phyloP scores from a whole-genome alignment of 2,113 vertebrate species.

The Callaeas wilsoni region DNA sequence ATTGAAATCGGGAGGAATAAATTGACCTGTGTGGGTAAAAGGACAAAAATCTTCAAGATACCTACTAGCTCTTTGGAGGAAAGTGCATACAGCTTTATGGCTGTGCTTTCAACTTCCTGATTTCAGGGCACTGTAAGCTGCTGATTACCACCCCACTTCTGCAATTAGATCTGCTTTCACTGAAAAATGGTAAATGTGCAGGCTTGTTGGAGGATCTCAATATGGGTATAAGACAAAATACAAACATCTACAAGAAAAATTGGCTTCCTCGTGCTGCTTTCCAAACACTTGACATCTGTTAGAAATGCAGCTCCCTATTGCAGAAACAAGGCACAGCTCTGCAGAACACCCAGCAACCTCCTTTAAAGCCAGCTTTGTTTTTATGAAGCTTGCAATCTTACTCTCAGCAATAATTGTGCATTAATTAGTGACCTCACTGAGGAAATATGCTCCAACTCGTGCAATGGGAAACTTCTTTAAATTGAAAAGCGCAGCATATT shows the following conservation, averaged over 20 bases:
- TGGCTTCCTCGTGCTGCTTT: not conserved
- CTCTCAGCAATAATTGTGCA: not conserved
- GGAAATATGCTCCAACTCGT: not conserved
- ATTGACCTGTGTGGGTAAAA: not conserved
- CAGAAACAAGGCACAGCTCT: not conserved
- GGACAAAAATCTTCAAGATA: not conserved
- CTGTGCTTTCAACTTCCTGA: not conserved
- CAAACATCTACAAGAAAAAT: not conserved
- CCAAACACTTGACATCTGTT: not conserved
- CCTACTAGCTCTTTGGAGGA: not conserved
- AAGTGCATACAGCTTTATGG: not conserved
- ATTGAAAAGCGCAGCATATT: not conserved
- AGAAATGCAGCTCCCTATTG: not conserved
- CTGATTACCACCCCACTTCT: not conserved
- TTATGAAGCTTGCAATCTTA: not conserved
- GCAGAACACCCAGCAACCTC: not conserved
- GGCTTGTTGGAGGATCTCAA: not conserved
- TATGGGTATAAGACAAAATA: not conserved
- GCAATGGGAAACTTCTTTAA: not conserved
- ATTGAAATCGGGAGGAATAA: not conserved
- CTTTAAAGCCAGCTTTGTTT: not conserved
- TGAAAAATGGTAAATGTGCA: not conserved
- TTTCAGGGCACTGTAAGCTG: not conserved
- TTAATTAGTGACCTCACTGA: not conserved
- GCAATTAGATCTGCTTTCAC: not conserved